These are phyloP conservation scores for Fragum whitleyi DNA, from an alignment of 2,888 invertebrate species.

Conservation along the genomic window DNA sequence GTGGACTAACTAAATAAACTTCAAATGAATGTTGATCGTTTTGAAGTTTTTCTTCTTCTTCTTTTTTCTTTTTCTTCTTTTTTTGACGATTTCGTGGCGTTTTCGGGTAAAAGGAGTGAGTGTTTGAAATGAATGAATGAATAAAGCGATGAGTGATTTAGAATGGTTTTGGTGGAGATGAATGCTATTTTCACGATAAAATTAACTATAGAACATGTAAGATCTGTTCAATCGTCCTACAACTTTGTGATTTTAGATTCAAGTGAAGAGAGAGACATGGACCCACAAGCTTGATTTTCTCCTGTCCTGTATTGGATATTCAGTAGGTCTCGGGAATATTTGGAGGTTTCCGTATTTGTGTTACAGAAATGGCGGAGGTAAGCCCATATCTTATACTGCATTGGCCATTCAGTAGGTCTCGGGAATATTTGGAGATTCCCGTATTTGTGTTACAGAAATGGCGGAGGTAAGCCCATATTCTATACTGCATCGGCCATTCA, in stretches of 20 bases:
- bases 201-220: no score
- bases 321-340: conserved; percentile 9
- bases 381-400: conserved; percentile 35
- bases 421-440: background rate
- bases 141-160: no score
- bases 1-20: no score
- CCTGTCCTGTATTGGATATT: conserved; percentile 31
- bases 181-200: no score
- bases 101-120: no score
- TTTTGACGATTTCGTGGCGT: no score
- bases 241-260: background rate
- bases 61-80: no score
- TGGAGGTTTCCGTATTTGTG: conserved; percentile 6
- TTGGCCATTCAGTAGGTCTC: conserved; percentile 22
- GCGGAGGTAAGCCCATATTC: conserved; percentile 35
- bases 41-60: no score
- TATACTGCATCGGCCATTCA: conserved; percentile 30
- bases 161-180: no score
- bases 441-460: conserved; percentile 33
- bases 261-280: conserved; percentile 27
- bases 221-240: no score
- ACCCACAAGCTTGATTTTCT: conserved; percentile 29
- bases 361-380: conserved; percentile 38
- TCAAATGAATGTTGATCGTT: no score
- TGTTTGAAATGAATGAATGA: no score